Evolutionary conservation across 2,888 invertebrate species (phyloP).

Genomic region (Antheraea yamamai): DNA sequence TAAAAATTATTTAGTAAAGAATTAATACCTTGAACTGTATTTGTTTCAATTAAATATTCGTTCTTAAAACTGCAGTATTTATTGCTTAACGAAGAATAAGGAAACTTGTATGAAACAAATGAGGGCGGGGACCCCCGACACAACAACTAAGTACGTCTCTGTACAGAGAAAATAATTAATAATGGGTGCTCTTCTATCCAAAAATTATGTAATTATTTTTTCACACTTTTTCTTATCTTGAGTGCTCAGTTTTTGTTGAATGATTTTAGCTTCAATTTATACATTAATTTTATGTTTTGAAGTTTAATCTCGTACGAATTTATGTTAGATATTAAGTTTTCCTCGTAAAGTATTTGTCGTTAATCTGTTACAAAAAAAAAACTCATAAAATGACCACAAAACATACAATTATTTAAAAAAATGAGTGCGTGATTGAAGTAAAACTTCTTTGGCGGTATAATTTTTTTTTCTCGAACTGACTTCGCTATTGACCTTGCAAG

Average conservation of each 20-base stretch:
- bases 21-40: background rate
- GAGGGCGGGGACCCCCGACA: background rate
- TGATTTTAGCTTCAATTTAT: background rate
- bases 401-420: too few species aligned
- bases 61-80: background rate
- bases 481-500: too few species aligned
- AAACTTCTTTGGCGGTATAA: too few species aligned
- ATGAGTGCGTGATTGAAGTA: too few species aligned
- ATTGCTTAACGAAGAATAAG: background rate
- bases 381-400: background rate
- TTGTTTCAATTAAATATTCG: background rate
- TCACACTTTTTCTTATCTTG: background rate
- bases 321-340: slow-evolving; percentile 25
- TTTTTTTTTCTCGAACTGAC: too few species aligned
- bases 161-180: slow-evolving; percentile 8
- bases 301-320: slow-evolving; percentile 26
- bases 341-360: slow-evolving; percentile 19
- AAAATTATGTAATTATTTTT: background rate
- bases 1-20: background rate
- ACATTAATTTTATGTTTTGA: slow-evolving; percentile 19
- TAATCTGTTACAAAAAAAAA: background rate
- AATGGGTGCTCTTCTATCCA: slow-evolving; percentile 22
- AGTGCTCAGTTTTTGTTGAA: slow-evolving; percentile 10
- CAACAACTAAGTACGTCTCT: slow-evolving; percentile 6
- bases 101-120: background rate